phyloP scores from a whole-genome alignment of 2,888 invertebrate species.

The Philonicus albiceps region DNA sequence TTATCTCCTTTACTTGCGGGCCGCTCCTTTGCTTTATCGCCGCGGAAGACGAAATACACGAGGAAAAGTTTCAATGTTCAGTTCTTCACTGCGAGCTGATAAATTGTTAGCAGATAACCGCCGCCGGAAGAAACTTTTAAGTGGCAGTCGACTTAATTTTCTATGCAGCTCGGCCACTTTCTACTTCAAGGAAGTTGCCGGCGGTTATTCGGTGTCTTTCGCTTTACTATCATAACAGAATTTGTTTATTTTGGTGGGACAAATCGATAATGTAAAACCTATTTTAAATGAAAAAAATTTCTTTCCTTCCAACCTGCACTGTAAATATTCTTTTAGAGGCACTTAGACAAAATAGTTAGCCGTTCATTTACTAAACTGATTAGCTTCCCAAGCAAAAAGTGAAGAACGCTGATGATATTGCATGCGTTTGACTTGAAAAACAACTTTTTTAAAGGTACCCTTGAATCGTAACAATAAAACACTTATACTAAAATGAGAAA shows the following conservation, averaged over 20 bases:
- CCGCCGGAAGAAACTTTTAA: not conserved
- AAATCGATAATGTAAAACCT: not conserved
- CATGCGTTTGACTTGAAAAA: too few relatives aligned
- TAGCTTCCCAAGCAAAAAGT: too few relatives aligned
- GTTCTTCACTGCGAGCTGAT: not conserved
- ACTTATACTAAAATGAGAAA: too few relatives aligned
- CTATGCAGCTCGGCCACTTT: not conserved
- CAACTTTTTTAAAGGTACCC: too few relatives aligned
- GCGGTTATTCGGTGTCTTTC: not conserved
- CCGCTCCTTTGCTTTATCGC: not conserved
- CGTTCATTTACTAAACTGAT: too few relatives aligned
- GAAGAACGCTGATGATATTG: too few relatives aligned
- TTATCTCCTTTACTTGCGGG: slow-evolving; percentile 3
- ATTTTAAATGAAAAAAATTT: not conserved
- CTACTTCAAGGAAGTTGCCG: not conserved
- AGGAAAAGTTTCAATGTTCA: not conserved
- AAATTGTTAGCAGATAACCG: slow-evolving; percentile 7
- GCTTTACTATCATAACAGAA: not conserved
- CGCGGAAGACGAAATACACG: not conserved
- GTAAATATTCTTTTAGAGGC: not conserved
- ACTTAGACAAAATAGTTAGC: too few relatives aligned
- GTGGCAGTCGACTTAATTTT: not conserved
- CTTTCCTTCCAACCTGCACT: not conserved
- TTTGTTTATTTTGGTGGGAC: not conserved
- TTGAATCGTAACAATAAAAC: too few relatives aligned